A percentile compares a stretch with the other conserved stretches of the same genome.
These are phyloP conservation scores for Oscheius sp. DNA, from an alignment of 2,888 invertebrate species.

Conservation along the genomic window DNA sequence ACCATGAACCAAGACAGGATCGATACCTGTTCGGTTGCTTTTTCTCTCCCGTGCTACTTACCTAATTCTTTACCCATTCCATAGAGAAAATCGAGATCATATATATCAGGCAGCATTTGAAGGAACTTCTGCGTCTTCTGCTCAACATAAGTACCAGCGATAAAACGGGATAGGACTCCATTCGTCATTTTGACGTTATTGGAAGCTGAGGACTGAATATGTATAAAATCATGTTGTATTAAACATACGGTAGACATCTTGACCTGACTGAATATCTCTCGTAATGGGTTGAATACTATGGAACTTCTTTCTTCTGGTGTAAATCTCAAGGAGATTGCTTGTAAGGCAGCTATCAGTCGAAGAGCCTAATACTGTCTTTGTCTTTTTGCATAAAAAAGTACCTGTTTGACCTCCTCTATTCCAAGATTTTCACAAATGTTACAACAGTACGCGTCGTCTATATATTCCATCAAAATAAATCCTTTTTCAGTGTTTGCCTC, in stretches of 20 bases:
- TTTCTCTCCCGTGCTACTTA: background rate
- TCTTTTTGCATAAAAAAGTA: background rate
- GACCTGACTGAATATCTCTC: conserved; percentile 3
- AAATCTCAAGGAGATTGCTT: conserved; percentile 12
- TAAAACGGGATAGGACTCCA: no score
- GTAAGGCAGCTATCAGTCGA: conserved; percentile 7
- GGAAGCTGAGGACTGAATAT: no score
- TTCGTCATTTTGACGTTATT: no score
- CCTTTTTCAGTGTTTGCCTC: conserved; percentile 37
- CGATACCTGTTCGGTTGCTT: background rate
- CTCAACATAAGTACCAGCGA: background rate
- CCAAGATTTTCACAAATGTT: conserved; percentile 13
- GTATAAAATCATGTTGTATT: background rate
- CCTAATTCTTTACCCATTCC: background rate
- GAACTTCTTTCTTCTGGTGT: conserved; percentile 16
- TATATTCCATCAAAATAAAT: conserved; percentile 38
- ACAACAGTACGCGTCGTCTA: conserved; percentile 19
- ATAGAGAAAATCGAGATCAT: background rate
- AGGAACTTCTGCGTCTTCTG: background rate
- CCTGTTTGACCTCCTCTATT: conserved; percentile 20
- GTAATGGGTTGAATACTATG: background rate
- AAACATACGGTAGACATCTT: background rate
- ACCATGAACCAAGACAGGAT: conserved; percentile 41
- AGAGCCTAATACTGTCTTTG: background rate
- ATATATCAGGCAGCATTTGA: conserved; percentile 7